These are phyloP conservation scores for Parascotia fuliginaria DNA, from an alignment of 2,888 invertebrate genomes.

Conservation along the genomic window DNA sequence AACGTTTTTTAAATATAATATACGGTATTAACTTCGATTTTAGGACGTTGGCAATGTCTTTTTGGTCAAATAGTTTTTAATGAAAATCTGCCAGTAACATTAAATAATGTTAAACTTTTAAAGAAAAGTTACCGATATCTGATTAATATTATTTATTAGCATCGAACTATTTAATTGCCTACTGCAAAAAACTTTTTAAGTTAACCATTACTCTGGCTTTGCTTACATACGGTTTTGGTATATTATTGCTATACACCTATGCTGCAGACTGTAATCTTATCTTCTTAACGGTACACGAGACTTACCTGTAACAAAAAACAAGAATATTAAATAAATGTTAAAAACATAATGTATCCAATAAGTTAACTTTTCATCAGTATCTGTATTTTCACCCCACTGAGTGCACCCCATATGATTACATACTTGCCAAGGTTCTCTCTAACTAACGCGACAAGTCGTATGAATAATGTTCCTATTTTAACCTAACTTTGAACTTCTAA, in stretches of 20 bases:
- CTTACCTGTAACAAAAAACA: conserved; percentile 17
- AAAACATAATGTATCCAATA: conserved; percentile 28
- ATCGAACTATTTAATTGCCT: no score
- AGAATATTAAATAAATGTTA: conserved; percentile 36
- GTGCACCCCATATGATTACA: conserved; percentile 34
- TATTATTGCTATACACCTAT: not conserved
- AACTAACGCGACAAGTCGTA: conserved; percentile 56
- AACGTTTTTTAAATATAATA: conserved; percentile 14
- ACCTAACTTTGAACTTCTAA: conserved; percentile 36
- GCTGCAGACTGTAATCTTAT: not conserved
- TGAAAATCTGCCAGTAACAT: no score
- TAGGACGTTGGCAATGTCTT: not conserved
- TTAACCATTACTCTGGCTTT: no score
- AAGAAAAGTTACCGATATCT: no score
- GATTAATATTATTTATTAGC: no score
- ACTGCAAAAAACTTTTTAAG: no score
- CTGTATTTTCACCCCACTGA: conserved; percentile 54
- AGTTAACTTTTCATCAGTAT: conserved; percentile 51
- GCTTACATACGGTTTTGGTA: no score
- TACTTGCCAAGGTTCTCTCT: conserved; percentile 27
- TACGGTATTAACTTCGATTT: not conserved
- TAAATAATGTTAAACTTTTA: no score
- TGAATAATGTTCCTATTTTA: conserved; percentile 51
- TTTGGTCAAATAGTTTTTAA: no score
- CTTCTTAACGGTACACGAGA: not conserved